Base-by-base conservation (phyloP, 2,888 invertebrate species). In the Xylocampa areola region DNA sequence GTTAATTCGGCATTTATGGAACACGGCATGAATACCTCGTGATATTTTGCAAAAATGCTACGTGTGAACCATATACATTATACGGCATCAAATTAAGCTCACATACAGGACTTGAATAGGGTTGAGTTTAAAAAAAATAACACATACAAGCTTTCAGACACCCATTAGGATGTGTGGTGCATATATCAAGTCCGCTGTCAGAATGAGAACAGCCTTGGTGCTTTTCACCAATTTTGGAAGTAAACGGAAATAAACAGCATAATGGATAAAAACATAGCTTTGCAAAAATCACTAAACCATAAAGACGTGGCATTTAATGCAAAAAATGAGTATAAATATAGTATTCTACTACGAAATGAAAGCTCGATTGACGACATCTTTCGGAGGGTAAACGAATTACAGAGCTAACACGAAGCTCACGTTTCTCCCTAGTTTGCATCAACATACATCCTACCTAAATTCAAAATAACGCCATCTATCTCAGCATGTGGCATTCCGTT, bases 1-100 rank as follows among this genome's bases (percentile, higher is more conserved):
- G 86, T 87, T 89, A 87, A 88, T 87, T 85, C 82, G 62, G 77
- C 85, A 83, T 82, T 84, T 82, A 81, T 72, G 80, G 81, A 82
- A 80, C 81, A 75, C 61, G 73, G 68, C 77, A 69, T 75, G 77
- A 70, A 80, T 75, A 79, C 72, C 71, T 76, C 70, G 79, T 62
- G 79, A 83, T 82, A 86, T 81, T 80, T 79, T 77, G 73, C 76
- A 77, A 86, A 85, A 85, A 86, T 81, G 61, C 79, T 68, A 77
- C 79, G 73, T 69, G 73, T 60, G 63, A 80, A 80, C 78, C 80
- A 77, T 81, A 81, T 70, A 68, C 75, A 68, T 76, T 81, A 81
- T 70, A 68, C 75, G 68, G 80, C 74, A 85, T 87, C 85, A 87
- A 87, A 86, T 86, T 86, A 84, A 82, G 80, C 81, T 80, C 79